Evolutionary conservation across 1,140 invertebrate species (phyloP).

Genomic region (Diuraphis noxia): DNA sequence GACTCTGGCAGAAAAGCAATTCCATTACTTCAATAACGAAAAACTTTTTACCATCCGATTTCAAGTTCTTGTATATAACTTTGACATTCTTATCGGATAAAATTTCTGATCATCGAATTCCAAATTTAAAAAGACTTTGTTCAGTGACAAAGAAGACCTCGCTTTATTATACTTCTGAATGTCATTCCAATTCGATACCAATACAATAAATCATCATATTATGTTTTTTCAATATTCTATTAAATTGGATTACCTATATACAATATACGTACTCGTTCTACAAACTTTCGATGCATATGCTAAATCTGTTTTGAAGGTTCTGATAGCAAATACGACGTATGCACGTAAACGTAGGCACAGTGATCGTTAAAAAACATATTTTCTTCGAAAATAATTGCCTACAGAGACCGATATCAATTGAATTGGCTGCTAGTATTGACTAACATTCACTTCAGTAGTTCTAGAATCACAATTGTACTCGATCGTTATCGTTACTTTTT

Average conservation of each 20-base stretch:
- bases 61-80: not conserved
- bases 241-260: not conserved
- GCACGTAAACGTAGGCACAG: not conserved
- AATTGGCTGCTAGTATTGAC: conserved; percentile 17
- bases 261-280: not conserved
- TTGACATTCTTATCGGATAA: not conserved
- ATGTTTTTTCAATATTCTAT: not conserved
- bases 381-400: conserved; percentile 21
- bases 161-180: not conserved
- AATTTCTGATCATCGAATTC: not conserved
- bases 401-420: conserved; percentile 13
- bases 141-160: not conserved
- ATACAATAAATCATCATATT: not conserved
- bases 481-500: conserved; percentile 10
- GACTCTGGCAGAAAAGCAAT: not conserved
- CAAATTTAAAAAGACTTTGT: not conserved
- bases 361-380: not conserved
- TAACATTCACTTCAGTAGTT: not conserved
- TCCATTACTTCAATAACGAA: not conserved
- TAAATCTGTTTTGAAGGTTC: not conserved
- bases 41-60: not conserved
- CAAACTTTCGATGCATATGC: not conserved
- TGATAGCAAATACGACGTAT: not conserved
- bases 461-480: not conserved
- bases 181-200: not conserved